These are phyloP conservation scores for Apamea epomidion DNA, from an alignment of 2,888 invertebrate genomes.

Conservation along the genomic window DNA sequence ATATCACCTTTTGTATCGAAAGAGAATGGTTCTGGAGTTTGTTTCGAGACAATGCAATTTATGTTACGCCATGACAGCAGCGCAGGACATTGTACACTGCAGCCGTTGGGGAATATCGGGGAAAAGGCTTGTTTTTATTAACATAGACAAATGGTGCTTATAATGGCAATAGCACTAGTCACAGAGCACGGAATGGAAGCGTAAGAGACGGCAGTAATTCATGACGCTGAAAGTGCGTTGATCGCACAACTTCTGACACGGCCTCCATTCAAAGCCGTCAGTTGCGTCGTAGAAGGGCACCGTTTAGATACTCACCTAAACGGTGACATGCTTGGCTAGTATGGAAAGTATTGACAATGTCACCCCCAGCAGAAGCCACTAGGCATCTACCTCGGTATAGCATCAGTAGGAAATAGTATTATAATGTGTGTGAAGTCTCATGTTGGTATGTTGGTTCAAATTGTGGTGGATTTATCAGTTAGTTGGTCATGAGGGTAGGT, in stretches of 20 bases:
- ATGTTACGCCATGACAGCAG: constrained; percentile 31
- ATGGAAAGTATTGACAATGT: neutral
- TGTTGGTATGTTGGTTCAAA: too few relatives aligned
- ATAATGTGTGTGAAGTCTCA: neutral
- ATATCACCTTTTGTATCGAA: constrained; percentile 28
- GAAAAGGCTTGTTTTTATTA: neutral
- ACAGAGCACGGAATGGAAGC: too few relatives aligned
- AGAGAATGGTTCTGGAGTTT: constrained; percentile 15
- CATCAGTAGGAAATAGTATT: neutral
- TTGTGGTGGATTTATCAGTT: neutral
- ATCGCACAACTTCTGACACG: neutral
- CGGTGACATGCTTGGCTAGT: neutral
- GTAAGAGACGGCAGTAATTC: neutral
- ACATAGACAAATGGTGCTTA: neutral
- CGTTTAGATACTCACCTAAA: too few relatives aligned
- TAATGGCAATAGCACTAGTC: neutral
- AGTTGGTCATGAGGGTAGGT: neutral
- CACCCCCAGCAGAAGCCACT: neutral
- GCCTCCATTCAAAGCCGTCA: neutral
- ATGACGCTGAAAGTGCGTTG: neutral
- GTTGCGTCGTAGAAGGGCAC: too few relatives aligned
- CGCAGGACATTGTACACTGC: neutral
- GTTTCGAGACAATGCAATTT: constrained; percentile 43
- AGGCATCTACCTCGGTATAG: too few relatives aligned
- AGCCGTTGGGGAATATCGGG: neutral